Conservation (phyloP, 2,888 invertebrate species). For the Trichopria drosophilae region DNA sequence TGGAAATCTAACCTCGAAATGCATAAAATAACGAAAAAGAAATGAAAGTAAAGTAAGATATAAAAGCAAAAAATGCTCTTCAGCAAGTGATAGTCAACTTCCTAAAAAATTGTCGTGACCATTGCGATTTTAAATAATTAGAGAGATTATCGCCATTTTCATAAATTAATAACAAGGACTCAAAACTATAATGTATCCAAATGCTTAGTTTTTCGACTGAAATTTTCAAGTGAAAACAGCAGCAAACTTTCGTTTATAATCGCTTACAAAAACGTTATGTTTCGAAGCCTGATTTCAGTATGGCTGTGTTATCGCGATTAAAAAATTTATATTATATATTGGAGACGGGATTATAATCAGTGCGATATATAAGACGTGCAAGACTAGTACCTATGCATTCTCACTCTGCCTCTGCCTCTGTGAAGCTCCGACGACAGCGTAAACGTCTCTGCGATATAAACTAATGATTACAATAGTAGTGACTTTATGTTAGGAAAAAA, state of each 20-base stretch:
- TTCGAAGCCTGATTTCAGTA: conserved; percentile 34
- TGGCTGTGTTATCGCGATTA: conserved; percentile 34
- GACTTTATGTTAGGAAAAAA: conserved; percentile 13
- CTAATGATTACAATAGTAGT: conserved; percentile 3
- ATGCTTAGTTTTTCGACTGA: too few species aligned
- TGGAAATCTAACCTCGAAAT: too few species aligned
- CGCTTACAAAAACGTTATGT: conserved; percentile 24
- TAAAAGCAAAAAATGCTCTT: too few species aligned
- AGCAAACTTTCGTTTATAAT: background rate
- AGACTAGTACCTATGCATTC: conserved; percentile 7
- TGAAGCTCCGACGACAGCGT: conserved; percentile 11
- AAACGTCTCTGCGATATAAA: conserved; percentile 22
- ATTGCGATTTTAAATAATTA: too few species aligned
- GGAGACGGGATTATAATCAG: conserved; percentile 22
- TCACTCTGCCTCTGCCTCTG: conserved; percentile 22
- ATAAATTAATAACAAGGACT: too few species aligned
- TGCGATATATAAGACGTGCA: conserved; percentile 19
- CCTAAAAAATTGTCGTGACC: too few species aligned
- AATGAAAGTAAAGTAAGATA: too few species aligned
- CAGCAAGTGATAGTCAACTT: too few species aligned
- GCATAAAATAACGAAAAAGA: too few species aligned
- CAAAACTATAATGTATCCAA: too few species aligned
- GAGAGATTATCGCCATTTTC: too few species aligned
- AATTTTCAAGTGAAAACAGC: background rate
- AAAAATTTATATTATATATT: conserved; percentile 17